Evolutionary conservation across 2,888 invertebrate genomes (phyloP).

Genomic region (Dolomedes plantarius): DNA sequence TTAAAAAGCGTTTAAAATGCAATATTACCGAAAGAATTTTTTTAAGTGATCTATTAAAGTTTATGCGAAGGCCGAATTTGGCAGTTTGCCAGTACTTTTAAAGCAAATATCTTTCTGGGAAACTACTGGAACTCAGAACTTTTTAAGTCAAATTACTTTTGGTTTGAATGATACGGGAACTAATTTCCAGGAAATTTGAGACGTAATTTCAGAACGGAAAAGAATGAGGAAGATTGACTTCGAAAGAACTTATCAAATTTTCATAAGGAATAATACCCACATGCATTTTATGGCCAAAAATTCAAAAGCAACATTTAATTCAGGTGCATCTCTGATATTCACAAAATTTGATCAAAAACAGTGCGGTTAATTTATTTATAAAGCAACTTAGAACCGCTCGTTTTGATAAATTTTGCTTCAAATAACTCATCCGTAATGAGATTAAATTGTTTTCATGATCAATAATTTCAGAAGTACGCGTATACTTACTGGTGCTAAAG

Average conservation of each 20-base stretch:
- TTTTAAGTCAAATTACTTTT: constrained; percentile 8
- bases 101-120: not conserved
- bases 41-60: not conserved
- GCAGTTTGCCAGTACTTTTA: not conserved
- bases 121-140: not conserved
- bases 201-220: not conserved
- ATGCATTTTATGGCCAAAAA: too few species aligned
- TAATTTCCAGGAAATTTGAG: not conserved
- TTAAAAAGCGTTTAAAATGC: constrained; percentile 10
- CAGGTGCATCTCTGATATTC: too few species aligned
- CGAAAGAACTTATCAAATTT: not conserved
- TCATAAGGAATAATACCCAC: too few species aligned
- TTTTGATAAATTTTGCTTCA: too few species aligned
- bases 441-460: too few species aligned
- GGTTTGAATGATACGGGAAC: not conserved
- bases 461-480: too few species aligned
- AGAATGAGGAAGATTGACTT: not conserved
- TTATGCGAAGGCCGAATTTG: not conserved
- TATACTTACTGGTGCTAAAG: too few species aligned
- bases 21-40: not conserved
- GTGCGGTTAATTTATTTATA: too few species aligned
- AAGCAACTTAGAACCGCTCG: too few species aligned
- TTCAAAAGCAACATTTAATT: too few species aligned
- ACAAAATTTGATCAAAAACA: too few species aligned
- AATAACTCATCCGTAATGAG: too few species aligned